Evolutionary conservation across 2,797 vertebrate genomes (phyloP).

Genomic region (Bothrops alternatus): DNA sequence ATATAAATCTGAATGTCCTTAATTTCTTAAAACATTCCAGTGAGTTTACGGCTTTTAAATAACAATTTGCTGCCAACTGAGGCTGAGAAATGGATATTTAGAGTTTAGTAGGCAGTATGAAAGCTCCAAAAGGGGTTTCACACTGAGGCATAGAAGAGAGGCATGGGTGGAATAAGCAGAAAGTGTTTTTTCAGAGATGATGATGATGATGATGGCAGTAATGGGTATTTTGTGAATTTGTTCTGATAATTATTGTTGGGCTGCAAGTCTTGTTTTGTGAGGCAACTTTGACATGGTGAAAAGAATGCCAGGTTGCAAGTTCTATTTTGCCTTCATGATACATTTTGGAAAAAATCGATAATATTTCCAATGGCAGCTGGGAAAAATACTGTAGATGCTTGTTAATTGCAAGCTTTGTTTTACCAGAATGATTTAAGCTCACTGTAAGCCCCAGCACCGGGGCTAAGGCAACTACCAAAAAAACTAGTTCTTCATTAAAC

Average conservation of each 20-base stretch:
- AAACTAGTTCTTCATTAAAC: not conserved
- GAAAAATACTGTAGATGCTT: not conserved
- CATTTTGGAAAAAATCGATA: not conserved
- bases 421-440: not conserved
- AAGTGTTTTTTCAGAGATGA: not conserved
- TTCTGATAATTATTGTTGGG: not conserved
- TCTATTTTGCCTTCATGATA: not conserved
- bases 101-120: not conserved
- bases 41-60: not conserved
- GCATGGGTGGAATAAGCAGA: not conserved
- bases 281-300: not conserved
- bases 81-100: not conserved
- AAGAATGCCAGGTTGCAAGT: not conserved
- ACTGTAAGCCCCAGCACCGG: not conserved
- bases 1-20: not conserved
- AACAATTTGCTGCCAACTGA: not conserved
- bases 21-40: not conserved
- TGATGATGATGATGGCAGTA: not conserved
- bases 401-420: not conserved
- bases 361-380: not conserved
- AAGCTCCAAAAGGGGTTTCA: not conserved
- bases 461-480: not conserved
- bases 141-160: not conserved
- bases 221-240: not conserved
- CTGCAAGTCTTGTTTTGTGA: not conserved